Evolutionary conservation across 1,140 invertebrate species (phyloP), one percentile per base, ranked within the genome.

Genomic region (Notospermus geniculatus): DNA sequence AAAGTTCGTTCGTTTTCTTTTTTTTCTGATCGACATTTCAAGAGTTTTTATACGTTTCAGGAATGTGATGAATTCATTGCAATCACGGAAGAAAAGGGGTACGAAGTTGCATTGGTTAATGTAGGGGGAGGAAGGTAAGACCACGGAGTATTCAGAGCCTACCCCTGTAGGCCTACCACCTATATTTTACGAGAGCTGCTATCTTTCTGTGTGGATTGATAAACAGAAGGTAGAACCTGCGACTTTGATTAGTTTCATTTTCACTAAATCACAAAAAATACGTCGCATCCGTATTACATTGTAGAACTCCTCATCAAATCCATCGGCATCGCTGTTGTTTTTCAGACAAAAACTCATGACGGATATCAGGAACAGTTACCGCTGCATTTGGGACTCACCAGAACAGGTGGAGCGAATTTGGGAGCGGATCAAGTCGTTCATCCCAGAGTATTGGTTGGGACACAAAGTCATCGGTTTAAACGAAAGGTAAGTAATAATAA

Each of bases 51-150:
- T 41, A 29, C 57, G 4, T 54, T 41, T 62, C 52, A 74, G 69
- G 72, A 74, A 59, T 74, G 72, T 57, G 36, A 70, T n/a, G 57
- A 74, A n/a, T 69, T 68, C 41, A 72, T 74, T 46, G 50, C 57
- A 19, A 63, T 61, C 19, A 65, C 71, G 19, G 71, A 72, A 43
- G 45, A 65, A 55, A 64, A 61, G 50, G 72, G 72, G 2, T 74
- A 71, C 58, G 59, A 60, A 39, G 25, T 50, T 9, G 72, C 72
- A 1, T 36, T 71, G 25, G 36, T 74, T 5, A 74, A 74, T 53
- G 52, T 67, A 30, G 71, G 72, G 9, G 25, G 50, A n/a, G 69
- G 67, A 45, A 67, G 64, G 70, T 74, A 67, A 13, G 45, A 43
- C 5, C 55, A n/a, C n/a, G n/a, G n/a, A n/a, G n/a, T n/a, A n/a